These are phyloP conservation scores for Gryllus bimaculatus DNA, from an alignment of 1,140 invertebrate species.

Conservation along the genomic window DNA sequence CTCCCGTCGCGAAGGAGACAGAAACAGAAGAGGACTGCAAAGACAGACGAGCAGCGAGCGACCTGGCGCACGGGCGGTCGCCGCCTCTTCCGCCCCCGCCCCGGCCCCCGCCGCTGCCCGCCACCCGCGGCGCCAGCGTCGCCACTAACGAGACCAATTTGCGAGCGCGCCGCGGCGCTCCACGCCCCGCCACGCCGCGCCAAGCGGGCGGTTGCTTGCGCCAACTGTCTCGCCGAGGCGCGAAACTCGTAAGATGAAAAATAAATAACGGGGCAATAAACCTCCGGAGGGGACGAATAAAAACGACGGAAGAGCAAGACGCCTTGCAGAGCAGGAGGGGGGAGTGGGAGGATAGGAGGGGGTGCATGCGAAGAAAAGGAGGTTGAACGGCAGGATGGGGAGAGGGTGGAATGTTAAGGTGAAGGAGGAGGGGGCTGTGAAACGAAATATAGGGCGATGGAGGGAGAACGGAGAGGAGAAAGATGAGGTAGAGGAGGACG, in stretches of 20 bases:
- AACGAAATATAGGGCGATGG: too few relatives aligned
- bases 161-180: background rate
- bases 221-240: background rate
- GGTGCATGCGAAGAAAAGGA: too few relatives aligned
- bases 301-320: too few relatives aligned
- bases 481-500: too few relatives aligned
- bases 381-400: too few relatives aligned
- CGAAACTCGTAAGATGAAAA: constrained; percentile 4
- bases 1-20: too few relatives aligned
- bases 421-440: too few relatives aligned
- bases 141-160: background rate
- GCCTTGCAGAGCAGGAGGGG: background rate
- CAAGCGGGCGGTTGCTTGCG: background rate
- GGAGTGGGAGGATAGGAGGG: background rate
- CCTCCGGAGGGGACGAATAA: background rate
- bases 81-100: background rate
- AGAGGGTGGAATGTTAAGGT: too few relatives aligned
- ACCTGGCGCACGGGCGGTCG: too few relatives aligned
- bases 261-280: constrained; percentile 5
- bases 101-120: background rate
- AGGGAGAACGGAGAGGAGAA: too few relatives aligned
- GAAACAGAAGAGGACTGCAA: too few relatives aligned
- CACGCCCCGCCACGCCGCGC: background rate
- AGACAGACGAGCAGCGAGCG: too few relatives aligned
- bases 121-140: background rate